Percentiles rank a stretch among this genome's conserved stretches.
These are phyloP conservation scores for Prochilodus magdalenae DNA, from an alignment of 2,113 vertebrate species.

Conservation along the genomic window DNA sequence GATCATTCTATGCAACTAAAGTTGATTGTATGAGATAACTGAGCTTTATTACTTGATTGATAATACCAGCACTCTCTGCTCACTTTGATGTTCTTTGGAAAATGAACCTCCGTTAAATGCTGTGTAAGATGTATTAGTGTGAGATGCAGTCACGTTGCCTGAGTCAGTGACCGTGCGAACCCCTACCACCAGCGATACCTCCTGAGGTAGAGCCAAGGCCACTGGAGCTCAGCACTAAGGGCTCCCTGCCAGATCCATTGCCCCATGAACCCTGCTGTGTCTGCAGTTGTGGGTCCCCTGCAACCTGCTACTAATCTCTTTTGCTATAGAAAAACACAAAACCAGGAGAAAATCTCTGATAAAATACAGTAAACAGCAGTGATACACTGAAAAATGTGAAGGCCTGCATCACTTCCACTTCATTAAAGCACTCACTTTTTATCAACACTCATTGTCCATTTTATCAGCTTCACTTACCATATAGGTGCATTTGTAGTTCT, in stretches of 20 bases:
- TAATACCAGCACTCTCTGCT: not conserved
- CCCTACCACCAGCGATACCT: not conserved
- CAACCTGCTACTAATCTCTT: not conserved
- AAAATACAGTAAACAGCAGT: too few relatives aligned
- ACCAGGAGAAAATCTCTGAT: not conserved
- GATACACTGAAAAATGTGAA: too few relatives aligned
- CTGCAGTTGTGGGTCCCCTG: not conserved
- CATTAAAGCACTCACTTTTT: too few relatives aligned
- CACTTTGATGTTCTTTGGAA: not conserved
- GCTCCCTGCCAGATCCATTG: not conserved
- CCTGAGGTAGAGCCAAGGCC: slow-evolving; percentile 24
- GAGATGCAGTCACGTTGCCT: not conserved
- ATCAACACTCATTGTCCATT: too few relatives aligned
- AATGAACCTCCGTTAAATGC: too few relatives aligned
- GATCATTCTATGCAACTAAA: too few relatives aligned
- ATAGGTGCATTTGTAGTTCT: too few relatives aligned
- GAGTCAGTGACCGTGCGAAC: slow-evolving; percentile 37
- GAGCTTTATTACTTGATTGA: too few relatives aligned
- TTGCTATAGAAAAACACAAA: not conserved
- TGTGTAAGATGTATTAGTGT: not conserved
- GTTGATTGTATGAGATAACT: too few relatives aligned
- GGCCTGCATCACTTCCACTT: too few relatives aligned
- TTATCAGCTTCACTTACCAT: too few relatives aligned
- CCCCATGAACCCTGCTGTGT: slow-evolving; percentile 27
- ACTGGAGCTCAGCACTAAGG: not conserved